Percentiles rank a stretch among this genome's conserved stretches.
These are phyloP conservation scores for Nomada hirtipes DNA, from an alignment of 2,888 invertebrate genomes.

Conservation along the genomic window DNA sequence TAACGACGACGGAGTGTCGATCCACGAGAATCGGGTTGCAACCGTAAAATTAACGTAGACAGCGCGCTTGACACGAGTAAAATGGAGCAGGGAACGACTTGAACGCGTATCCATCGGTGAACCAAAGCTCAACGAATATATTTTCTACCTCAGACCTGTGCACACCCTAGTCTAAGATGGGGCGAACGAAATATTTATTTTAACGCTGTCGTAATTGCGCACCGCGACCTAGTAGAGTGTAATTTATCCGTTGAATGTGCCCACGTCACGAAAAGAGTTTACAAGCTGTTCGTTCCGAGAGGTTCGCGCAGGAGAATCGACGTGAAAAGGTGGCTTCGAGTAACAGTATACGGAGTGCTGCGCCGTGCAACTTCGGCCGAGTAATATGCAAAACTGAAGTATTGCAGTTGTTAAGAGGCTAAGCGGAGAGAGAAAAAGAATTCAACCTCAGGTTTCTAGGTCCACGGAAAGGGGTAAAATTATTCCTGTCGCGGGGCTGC, in stretches of 20 bases:
- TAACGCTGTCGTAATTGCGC: conserved; percentile 67
- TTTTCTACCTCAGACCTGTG: no score
- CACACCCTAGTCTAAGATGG: no score
- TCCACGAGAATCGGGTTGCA: conserved; percentile 14
- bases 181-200: conserved; percentile 70
- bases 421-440: background rate
- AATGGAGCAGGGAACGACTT: no score
- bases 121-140: no score
- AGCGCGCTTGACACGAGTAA: background rate
- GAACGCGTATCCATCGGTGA: no score
- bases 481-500: background rate
- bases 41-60: background rate
- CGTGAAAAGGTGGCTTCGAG: conserved; percentile 4
- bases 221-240: conserved; percentile 49
- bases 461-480: background rate
- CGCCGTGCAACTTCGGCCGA: background rate
- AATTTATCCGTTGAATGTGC: conserved; percentile 47
- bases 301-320: conserved; percentile 22
- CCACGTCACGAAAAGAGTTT: conserved; percentile 29
- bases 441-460: background rate
- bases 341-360: background rate
- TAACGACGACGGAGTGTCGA: conserved; percentile 22
- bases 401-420: background rate
- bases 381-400: conserved; percentile 14
- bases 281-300: conserved; percentile 22